Percentiles rank a stretch among this genome's conserved stretches.
These are phyloP conservation scores for Argynnis bischoffii DNA, from an alignment of 2,888 invertebrate genomes.

Conservation along the genomic window DNA sequence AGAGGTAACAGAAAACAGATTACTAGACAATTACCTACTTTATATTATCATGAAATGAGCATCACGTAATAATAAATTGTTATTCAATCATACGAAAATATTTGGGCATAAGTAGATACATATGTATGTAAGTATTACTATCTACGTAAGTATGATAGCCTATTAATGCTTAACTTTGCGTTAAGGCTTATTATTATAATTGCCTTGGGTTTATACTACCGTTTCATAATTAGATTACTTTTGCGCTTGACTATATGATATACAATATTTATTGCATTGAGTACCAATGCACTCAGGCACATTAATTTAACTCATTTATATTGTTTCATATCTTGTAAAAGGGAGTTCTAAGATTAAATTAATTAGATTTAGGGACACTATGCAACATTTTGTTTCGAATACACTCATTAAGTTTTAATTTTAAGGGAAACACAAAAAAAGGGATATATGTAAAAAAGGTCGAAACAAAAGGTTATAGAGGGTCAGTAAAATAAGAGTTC, in stretches of 20 bases:
- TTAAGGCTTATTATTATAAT: constrained; percentile 22
- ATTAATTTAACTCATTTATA: constrained; percentile 8
- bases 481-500: constrained; percentile 39
- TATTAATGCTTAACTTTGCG: constrained; percentile 19
- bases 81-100: no score
- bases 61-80: no score
- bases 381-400: constrained; percentile 38
- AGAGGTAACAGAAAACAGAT: no score
- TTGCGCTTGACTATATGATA: constrained; percentile 19
- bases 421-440: not conserved
- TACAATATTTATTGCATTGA: constrained; percentile 19
- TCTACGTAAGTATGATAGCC: constrained; percentile 13
- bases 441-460: constrained; percentile 17
- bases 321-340: not conserved
- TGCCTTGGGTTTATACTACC: constrained; percentile 9
- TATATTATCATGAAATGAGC: no score
- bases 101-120: not conserved
- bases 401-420: not conserved
- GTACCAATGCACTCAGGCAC: not conserved
- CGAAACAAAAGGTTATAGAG: constrained; percentile 38
- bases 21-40: no score
- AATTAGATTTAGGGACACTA: constrained; percentile 16
- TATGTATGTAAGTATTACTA: not conserved
- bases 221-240: constrained; percentile 17
- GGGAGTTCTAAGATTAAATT: not conserved